phyloP scores from a whole-genome alignment of 2,113 vertebrate species.

The Aythya baeri region DNA sequence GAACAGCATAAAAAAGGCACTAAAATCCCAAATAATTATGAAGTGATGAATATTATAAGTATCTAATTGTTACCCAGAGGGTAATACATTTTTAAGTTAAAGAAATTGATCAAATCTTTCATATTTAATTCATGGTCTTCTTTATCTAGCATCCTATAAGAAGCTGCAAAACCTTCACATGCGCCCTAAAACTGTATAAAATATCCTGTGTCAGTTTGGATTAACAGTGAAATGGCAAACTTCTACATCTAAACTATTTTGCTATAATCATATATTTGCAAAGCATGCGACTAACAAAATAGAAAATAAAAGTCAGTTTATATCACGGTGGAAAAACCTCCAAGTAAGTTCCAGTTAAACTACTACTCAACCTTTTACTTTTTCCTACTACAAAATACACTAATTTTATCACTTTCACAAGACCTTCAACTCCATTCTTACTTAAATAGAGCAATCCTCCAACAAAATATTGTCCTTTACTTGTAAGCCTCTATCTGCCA shows the following conservation, averaged over 20 bases:
- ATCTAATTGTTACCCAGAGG: not conserved
- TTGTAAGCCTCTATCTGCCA: conserved; percentile 2
- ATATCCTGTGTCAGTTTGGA: not conserved
- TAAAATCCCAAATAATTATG: not conserved
- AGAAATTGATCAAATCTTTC: not conserved
- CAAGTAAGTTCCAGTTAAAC: not conserved
- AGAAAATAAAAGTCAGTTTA: not conserved
- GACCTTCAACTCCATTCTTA: not conserved
- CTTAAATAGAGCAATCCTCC: conserved; percentile 6
- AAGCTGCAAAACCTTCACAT: not conserved
- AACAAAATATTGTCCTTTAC: conserved; percentile 26
- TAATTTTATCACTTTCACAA: not conserved
- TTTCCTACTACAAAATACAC: not conserved
- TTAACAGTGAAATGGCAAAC: not conserved
- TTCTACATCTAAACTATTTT: not conserved
- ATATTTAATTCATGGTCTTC: not conserved
- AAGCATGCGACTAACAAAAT: not conserved
- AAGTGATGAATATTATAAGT: not conserved
- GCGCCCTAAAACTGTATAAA: not conserved
- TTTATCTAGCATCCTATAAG: not conserved
- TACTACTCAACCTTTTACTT: not conserved
- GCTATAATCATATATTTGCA: not conserved
- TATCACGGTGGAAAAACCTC: not conserved
- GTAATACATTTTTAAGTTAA: not conserved
- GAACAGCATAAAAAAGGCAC: not conserved